Percentiles rank a stretch among this genome's conserved stretches.
Conservation (phyloP, 2,888 invertebrate species). For the Dolomedes plantarius region DNA sequence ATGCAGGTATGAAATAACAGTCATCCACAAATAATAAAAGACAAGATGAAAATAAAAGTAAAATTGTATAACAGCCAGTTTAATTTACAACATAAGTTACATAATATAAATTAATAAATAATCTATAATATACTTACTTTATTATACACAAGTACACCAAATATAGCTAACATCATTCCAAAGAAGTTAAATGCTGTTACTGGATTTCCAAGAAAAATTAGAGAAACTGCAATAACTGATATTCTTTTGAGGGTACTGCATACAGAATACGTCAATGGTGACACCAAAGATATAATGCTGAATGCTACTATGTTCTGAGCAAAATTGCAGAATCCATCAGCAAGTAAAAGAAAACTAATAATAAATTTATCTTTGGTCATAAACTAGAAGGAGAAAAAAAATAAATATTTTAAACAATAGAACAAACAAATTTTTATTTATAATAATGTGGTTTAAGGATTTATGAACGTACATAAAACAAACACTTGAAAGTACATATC, state of each 20-base stretch:
- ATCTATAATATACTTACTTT: conserved; percentile 83
- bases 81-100: too few relatives aligned
- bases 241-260: conserved; percentile 96
- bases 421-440: too few relatives aligned
- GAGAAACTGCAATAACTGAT: conserved; percentile 89
- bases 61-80: too few relatives aligned
- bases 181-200: conserved; percentile 89
- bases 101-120: too few relatives aligned
- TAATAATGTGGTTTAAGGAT: too few relatives aligned
- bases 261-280: conserved; percentile 96
- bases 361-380: conserved; percentile 70
- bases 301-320: conserved; percentile 96
- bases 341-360: conserved; percentile 80
- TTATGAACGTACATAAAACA: too few relatives aligned
- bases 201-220: conserved; percentile 92
- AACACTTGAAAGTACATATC: too few relatives aligned
- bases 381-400: conserved; percentile 62
- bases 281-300: conserved; percentile 89
- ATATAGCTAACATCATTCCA: conserved; percentile 92
- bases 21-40: too few relatives aligned
- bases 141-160: conserved; percentile 93
- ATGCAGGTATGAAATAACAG: too few relatives aligned
- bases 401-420: too few relatives aligned
- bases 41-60: too few relatives aligned
- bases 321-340: conserved; percentile 93